These are phyloP conservation scores for Neria commutata DNA, from an alignment of 2,888 invertebrate genomes.

Conservation along the genomic window DNA sequence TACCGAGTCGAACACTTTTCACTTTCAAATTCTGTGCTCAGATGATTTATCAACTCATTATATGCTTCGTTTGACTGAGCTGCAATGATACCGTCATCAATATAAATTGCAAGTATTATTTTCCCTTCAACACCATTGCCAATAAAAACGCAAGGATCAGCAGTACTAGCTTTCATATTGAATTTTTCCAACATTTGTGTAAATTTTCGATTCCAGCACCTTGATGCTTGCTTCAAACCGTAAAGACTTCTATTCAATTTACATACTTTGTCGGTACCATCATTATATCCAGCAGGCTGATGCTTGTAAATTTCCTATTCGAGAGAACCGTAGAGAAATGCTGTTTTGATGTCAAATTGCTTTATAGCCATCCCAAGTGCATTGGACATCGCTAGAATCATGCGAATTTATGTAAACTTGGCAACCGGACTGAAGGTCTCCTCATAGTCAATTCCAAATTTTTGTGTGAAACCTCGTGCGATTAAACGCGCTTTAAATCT, in stretches of 20 bases:
- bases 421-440: constrained; percentile 50
- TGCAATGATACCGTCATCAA: constrained; percentile 39
- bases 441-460: constrained; percentile 41
- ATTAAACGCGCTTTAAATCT: constrained; percentile 45
- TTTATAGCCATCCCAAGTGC: constrained; percentile 13
- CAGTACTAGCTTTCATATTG: constrained; percentile 30
- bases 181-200: constrained; percentile 33
- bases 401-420: constrained; percentile 36
- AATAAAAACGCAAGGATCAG: constrained; percentile 42
- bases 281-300: constrained; percentile 29
- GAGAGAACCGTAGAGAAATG: constrained; percentile 25
- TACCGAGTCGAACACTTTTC: constrained; percentile 15
- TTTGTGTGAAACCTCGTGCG: constrained; percentile 41
- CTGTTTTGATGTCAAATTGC: constrained; percentile 30
- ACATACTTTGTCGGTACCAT: constrained; percentile 33
- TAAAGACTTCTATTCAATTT: constrained; percentile 34
- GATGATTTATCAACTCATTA: constrained; percentile 16
- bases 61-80: constrained; percentile 16
- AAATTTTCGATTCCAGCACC: constrained; percentile 39
- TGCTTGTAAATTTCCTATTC: constrained; percentile 21
- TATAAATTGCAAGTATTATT: constrained; percentile 36
- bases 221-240: constrained; percentile 37
- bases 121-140: constrained; percentile 7
- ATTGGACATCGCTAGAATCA: constrained; percentile 27
- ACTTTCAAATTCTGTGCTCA: constrained; percentile 22